These are phyloP conservation scores for Heliangelus exortis DNA, from an alignment of 2,797 vertebrate genomes.

Conservation along the genomic window DNA sequence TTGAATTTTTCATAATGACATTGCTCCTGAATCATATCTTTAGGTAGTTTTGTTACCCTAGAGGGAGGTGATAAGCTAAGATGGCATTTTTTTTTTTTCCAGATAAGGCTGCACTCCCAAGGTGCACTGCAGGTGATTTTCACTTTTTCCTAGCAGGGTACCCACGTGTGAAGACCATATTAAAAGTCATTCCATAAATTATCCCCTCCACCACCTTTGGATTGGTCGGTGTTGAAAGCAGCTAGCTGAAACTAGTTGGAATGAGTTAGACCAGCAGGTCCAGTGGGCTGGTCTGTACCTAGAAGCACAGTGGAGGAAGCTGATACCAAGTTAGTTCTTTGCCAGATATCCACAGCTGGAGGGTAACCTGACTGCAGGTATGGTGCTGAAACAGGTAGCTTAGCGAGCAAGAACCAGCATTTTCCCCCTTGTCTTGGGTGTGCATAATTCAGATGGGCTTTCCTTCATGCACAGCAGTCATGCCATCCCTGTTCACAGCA, in stretches of 20 bases:
- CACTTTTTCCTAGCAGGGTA: fast-evolving
- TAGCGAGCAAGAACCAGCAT: background rate
- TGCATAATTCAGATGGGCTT: background rate
- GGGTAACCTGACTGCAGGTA: background rate
- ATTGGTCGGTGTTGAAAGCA: background rate
- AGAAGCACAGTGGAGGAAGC: background rate
- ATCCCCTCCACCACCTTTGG: background rate
- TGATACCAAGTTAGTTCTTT: background rate
- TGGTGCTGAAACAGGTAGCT: background rate
- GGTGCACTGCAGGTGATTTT: background rate
- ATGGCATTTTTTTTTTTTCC: background rate
- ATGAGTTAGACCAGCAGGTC: background rate
- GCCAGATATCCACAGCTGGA: background rate
- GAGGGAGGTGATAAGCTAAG: background rate
- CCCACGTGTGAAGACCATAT: background rate
- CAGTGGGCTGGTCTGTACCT: background rate
- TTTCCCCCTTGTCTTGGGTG: background rate
- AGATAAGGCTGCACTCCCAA: background rate
- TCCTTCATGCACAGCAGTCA: background rate
- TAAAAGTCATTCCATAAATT: background rate
- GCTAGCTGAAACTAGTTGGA: background rate
- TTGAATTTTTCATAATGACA: background rate
- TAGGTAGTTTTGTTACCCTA: background rate
- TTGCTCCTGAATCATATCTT: background rate
- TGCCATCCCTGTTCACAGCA: background rate